Percentiles rank a stretch among this genome's conserved stretches.
These are phyloP conservation scores for Netelia virgata DNA, from an alignment of 2,888 invertebrate genomes.

Conservation along the genomic window DNA sequence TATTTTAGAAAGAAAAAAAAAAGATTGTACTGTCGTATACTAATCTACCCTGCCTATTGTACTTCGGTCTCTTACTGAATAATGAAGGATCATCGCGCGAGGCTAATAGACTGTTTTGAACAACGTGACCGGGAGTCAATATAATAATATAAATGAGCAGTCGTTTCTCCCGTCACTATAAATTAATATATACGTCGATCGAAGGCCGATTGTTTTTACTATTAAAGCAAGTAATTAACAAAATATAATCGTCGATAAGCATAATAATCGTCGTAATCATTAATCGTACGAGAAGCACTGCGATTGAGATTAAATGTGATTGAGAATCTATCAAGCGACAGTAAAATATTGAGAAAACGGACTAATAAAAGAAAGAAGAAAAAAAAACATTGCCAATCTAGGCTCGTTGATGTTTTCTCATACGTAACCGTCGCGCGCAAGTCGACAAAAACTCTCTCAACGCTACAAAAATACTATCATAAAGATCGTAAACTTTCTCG, in stretches of 20 bases:
- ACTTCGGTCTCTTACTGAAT: constrained; percentile 23
- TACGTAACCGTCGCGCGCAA: constrained; percentile 25
- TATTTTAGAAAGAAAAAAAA: constrained; percentile 39
- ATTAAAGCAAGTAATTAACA: neutral
- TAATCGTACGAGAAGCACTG: neutral
- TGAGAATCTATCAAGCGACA: neutral
- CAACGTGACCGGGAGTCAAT: constrained; percentile 40
- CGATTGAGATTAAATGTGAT: neutral
- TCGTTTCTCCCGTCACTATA: constrained; percentile 47
- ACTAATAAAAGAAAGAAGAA: constrained; percentile 11
- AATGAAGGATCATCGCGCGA: constrained; percentile 2
- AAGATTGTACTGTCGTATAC: constrained; percentile 15
- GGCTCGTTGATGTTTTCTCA: constrained; percentile 36
- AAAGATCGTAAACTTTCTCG: constrained; percentile 68
- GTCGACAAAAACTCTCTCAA: constrained; percentile 23
- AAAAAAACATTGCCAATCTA: constrained; percentile 26
- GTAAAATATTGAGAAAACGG: neutral
- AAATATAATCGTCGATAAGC: neutral
- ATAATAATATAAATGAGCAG: constrained; percentile 51
- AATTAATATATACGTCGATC: neutral
- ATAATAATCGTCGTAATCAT: neutral
- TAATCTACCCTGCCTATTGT: constrained; percentile 33
- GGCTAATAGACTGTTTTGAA: neutral
- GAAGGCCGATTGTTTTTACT: neutral
- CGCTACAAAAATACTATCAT: constrained; percentile 48